phyloP scores from a whole-genome alignment of 2,113 vertebrate species.

The Sphaerodactylus townsendi region DNA sequence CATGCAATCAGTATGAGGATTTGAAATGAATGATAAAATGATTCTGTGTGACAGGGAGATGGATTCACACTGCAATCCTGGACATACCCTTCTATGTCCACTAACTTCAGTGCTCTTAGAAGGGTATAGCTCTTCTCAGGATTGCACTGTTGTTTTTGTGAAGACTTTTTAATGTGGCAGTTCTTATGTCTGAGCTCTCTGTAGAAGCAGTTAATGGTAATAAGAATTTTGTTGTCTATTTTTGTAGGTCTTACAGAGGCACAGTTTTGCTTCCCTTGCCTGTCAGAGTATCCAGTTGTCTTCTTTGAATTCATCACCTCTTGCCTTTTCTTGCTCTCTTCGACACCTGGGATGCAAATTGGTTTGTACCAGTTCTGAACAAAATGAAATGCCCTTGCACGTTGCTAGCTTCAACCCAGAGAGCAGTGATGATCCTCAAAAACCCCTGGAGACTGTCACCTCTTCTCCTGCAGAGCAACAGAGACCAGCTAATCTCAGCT shows the following conservation, averaged over 20 bases:
- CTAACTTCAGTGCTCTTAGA: too few relatives aligned
- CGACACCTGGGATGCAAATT: neutral
- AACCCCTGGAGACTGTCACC: neutral
- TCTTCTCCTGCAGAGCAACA: neutral
- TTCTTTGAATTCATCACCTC: neutral
- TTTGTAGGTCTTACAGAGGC: constrained; percentile 24
- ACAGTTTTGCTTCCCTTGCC: neutral
- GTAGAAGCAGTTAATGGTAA: neutral
- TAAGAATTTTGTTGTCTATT: neutral
- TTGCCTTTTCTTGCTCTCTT: neutral
- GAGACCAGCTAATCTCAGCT: neutral
- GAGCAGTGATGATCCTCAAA: neutral
- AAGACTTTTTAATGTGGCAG: neutral
- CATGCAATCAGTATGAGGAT: neutral
- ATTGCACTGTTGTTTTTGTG: neutral
- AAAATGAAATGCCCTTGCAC: neutral
- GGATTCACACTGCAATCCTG: neutral
- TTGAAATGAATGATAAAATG: neutral
- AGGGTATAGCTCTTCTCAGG: too few relatives aligned
- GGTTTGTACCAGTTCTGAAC: neutral
- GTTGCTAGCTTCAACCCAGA: neutral
- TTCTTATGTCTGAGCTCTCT: neutral
- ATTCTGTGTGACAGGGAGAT: neutral
- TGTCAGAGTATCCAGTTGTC: neutral
- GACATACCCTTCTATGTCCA: too few relatives aligned